Percentiles rank a stretch among this genome's conserved stretches.
These are phyloP conservation scores for Oreochromis grahami DNA, from an alignment of 2,797 vertebrate species.

Conservation along the genomic window DNA sequence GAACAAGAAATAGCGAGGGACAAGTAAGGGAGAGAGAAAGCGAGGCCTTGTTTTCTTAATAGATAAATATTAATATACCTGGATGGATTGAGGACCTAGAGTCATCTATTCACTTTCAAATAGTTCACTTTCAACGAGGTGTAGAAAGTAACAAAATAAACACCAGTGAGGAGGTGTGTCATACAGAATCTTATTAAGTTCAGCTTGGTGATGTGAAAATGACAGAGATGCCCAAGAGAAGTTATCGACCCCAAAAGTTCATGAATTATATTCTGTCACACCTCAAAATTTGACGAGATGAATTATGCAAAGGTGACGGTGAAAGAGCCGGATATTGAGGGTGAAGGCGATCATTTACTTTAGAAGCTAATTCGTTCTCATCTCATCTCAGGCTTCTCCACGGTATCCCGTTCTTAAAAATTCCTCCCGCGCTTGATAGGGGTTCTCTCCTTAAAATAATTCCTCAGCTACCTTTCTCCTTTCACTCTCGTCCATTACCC, in stretches of 20 bases:
- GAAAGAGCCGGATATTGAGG: slow-evolving; percentile 67
- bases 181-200: background rate
- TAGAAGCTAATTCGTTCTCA: slow-evolving; percentile 51
- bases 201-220: background rate
- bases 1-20: background rate
- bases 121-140: background rate
- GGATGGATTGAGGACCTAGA: background rate
- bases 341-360: slow-evolving; percentile 68
- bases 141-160: background rate
- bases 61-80: slow-evolving; percentile 43
- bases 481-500: slow-evolving; percentile 17
- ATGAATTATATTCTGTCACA: slow-evolving; percentile 51
- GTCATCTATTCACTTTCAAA: background rate
- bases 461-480: slow-evolving; percentile 49
- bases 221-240: slow-evolving; percentile 34
- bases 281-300: slow-evolving; percentile 57
- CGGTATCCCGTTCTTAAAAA: slow-evolving; percentile 34
- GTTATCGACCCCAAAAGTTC: slow-evolving; percentile 47
- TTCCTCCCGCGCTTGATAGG: slow-evolving; percentile 36
- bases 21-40: background rate
- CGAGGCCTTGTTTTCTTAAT: slow-evolving; percentile 39
- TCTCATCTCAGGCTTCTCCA: slow-evolving; percentile 45
- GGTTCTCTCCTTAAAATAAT: slow-evolving; percentile 65
- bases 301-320: slow-evolving; percentile 65
- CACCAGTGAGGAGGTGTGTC: background rate